phyloP scores from a whole-genome alignment of 1,140 invertebrate species.

The Drosophila mojavensis region DNA sequence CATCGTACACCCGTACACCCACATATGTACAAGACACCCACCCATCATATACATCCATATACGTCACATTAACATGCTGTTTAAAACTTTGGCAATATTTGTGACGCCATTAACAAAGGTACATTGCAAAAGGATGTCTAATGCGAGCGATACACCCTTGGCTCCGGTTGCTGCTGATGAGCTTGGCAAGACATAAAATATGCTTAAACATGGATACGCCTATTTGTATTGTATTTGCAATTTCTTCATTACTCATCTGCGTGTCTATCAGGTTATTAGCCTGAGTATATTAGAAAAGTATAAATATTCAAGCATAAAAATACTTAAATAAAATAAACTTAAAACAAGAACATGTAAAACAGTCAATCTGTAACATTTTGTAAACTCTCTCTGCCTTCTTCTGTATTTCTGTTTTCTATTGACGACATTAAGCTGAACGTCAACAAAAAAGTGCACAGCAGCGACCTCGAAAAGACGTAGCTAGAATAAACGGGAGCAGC shows the following conservation, averaged over 20 bases:
- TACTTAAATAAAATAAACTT: conserved; percentile 20
- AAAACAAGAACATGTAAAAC: conserved; percentile 6
- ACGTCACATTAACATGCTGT: conserved; percentile 31
- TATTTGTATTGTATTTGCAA: conserved; percentile 11
- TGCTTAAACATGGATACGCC: too few relatives aligned
- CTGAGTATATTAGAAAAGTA: conserved; percentile 59
- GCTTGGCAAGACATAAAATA: conserved; percentile 12
- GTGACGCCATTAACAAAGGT: not conserved
- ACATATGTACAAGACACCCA: conserved; percentile 3
- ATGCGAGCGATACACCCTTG: not conserved
- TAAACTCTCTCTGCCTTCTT: not conserved
- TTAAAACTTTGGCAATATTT: conserved; percentile 19
- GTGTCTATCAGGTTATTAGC: conserved; percentile 29
- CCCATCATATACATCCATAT: not conserved
- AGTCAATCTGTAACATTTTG: conserved; percentile 27
- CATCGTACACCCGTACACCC: too few relatives aligned
- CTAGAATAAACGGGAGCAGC: conserved; percentile 59
- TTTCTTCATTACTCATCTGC: conserved; percentile 15
- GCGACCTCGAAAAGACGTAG: conserved; percentile 75
- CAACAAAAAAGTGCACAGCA: conserved; percentile 44
- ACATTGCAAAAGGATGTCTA: conserved; percentile 19
- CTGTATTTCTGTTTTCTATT: conserved; percentile 47
- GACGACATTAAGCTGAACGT: conserved; percentile 70
- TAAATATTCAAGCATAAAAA: conserved; percentile 50
- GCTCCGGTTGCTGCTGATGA: not conserved